Evolutionary conservation across 2,797 vertebrate genomes (phyloP).

Genomic region (Rhinichthys osculus): DNA sequence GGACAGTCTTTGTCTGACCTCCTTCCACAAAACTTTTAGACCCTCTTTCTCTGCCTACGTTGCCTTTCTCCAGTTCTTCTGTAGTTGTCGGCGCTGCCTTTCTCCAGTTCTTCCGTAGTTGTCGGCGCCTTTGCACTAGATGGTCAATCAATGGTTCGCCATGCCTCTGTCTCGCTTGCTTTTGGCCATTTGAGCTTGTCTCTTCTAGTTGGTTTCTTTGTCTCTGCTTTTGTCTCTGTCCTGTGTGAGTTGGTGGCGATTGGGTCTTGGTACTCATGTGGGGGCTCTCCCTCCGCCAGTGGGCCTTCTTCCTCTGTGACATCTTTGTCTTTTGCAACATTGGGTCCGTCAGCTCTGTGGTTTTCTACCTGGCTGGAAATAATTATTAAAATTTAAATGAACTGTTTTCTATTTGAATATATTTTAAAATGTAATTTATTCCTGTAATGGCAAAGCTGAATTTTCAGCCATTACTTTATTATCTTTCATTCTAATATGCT

Average conservation of each 20-base stretch:
- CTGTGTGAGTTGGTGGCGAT: not conserved
- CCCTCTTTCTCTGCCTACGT: no score
- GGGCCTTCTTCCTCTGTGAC: constrained; percentile 16
- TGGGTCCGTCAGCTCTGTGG: not conserved
- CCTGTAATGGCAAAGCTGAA: not conserved
- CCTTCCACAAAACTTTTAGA: no score
- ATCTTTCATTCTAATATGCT: not conserved
- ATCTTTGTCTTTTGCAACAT: no score
- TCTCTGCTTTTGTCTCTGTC: constrained; percentile 4
- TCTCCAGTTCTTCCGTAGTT: no score
- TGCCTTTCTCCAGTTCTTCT: no score
- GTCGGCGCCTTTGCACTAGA: not conserved
- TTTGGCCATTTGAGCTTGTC: constrained; percentile 29
- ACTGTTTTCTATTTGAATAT: not conserved
- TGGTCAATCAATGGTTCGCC: not conserved
- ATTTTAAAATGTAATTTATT: not conserved
- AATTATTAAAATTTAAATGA: not conserved
- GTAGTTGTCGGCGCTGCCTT: not conserved
- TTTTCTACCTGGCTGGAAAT: not conserved
- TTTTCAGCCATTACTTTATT: not conserved
- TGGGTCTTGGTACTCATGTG: constrained; percentile 16
- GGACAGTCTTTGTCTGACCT: no score
- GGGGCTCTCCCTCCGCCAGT: constrained; percentile 21
- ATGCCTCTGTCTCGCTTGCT: not conserved
- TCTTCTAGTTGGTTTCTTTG: not conserved